Evolutionary conservation across 2,888 invertebrate genomes (phyloP), one percentile per base, ranked within the genome.

Genomic region (Phrixothrix hirtus): DNA sequence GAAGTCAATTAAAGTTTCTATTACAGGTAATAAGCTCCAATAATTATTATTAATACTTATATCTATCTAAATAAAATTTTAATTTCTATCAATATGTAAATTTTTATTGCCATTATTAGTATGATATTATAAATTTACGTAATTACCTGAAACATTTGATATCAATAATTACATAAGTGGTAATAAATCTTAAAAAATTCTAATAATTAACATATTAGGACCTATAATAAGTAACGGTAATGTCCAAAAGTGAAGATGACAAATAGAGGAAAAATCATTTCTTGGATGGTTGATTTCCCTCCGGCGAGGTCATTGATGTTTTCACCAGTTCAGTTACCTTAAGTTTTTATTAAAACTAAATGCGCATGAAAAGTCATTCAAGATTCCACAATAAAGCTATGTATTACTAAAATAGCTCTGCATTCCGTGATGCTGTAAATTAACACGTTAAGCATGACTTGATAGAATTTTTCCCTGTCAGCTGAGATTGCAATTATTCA

Each of bases 251-350:
- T 5, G 11, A 41, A 30, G 29, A 34, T 34, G 43, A 43, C 43
- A 43, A 43, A 34, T 12, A 14, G 26, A 11, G 43, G 34, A 43
- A 34, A 43, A 32, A 41, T 30, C 17, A 12, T 34, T 42, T 36
- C 44, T 44, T 27, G 31, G 35, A 43, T 44, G 35, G 29, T 6
- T 27, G 44, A 17, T 13, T 44, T 35, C 29, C 44, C 36, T 35
- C 29, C 44, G 44, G 44, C 35, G 44, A 44, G 44, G 44, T 44
- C 44, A 36, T 44, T 44, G 44, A 27, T 44, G 44, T 44, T 44
- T 44, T 44, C 35, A 44, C 29, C 44, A 36, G 44, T 44, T 44
- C 44, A 44, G 10, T 44, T 35, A 44, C 44, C 44, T 44, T 21
- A 27, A 29, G 35, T 44, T 29, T 44, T 41, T 43, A 21, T 36